Evolutionary conservation across 2,113 vertebrate genomes (phyloP), one percentile per base, ranked within the genome.

Genomic region (Tylochromis polylepis): DNA sequence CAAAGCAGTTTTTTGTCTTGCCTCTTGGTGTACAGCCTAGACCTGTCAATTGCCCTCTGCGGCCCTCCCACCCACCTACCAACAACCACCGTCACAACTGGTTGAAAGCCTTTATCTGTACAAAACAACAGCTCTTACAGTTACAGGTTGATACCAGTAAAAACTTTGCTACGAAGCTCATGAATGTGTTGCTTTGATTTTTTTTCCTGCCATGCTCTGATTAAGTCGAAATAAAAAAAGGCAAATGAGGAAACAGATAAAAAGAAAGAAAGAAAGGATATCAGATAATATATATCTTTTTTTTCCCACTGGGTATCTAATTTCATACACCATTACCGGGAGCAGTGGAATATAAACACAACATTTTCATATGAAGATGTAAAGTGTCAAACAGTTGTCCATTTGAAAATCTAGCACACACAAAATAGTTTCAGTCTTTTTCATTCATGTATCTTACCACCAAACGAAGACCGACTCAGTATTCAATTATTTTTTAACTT

Each of bases 1-100:
- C 93, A 95, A 95, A 91, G 90, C 70, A 3, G 65, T 92, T 92
- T 27, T 94, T 95, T 96, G 93, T 95, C 87, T 91, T 75, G 75
- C 34, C 81, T 89, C 81, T 89, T 82, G 67, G 80, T 90, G 89
- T 87, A 82, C 82, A 81, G 85, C 77, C 85, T 79, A 77, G 67
- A 93, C 87, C 84, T 93, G 89, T 82, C 79, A 58, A 75, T 90
- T 87, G 55, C 65, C 56, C 80, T 65, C 79, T 41, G n/a, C 72
- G n/a, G 51, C 31, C 60, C 70, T 41, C 60, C 34, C 59, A 4
- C 27, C 8, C 81, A 62, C 22, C 67, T 79, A 62, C 38, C 67
- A 27, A 3, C 77, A 34, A 5, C 36, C 51, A 59, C 51, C 24
- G 18, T 53, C 16, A 59, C 29, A 78, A 72, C 78, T 88, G 60